Percentiles rank a stretch among this genome's conserved stretches.
Conservation (phyloP, 2,113 vertebrate species). For the Tupaia chinensis region DNA sequence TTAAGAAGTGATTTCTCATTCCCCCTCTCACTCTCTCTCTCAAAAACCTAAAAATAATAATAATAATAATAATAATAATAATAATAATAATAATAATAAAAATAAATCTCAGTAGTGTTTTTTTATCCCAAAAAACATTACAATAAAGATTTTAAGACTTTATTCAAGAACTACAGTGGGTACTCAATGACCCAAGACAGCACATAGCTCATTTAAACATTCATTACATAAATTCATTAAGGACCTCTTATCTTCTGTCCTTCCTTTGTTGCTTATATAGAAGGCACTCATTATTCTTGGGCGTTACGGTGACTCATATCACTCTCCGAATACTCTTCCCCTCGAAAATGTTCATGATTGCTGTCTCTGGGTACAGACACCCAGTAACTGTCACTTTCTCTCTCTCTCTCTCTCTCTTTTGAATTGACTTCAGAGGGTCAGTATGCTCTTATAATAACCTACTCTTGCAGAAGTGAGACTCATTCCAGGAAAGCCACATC, state of each 20-base stretch:
- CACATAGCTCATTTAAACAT: background rate
- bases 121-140: background rate
- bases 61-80: background rate
- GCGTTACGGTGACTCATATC: background rate
- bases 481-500: conserved; percentile 42
- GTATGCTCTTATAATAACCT: background rate
- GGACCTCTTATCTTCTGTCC: background rate
- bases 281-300: background rate
- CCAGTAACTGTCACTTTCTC: background rate
- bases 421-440: background rate
- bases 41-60: no score
- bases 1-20: no score
- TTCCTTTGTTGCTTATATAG: background rate
- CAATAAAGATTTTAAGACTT: background rate
- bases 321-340: background rate
- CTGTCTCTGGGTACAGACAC: background rate
- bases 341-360: background rate
- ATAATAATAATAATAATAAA: background rate
- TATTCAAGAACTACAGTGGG: background rate
- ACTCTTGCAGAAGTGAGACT: background rate
- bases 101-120: background rate
- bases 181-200: background rate
- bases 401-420: background rate
- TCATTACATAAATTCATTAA: conserved; percentile 39
- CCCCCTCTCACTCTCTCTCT: no score